Evolutionary conservation across 1,140 invertebrate species (phyloP).

Genomic region (Musca vetustissima): DNA sequence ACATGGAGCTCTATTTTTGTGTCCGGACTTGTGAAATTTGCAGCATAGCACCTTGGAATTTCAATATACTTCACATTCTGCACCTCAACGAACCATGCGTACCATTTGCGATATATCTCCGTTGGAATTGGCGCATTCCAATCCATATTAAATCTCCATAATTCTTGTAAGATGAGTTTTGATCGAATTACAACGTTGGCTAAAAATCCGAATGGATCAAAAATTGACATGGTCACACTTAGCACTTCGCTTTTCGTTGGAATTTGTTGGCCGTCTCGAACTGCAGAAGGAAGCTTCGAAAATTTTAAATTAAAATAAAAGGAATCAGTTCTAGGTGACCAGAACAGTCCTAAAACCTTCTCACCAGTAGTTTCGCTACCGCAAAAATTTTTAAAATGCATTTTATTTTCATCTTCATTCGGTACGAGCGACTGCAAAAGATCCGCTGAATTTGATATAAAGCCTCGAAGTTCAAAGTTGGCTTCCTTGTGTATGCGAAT

Average conservation of each 20-base stretch:
- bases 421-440: not conserved
- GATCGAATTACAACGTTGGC: not conserved
- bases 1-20: conserved; percentile 1
- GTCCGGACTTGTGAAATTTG: not conserved
- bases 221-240: conserved; percentile 1
- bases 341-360: not conserved
- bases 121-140: conserved; percentile 3
- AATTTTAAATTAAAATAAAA: conserved; percentile 11
- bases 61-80: not conserved
- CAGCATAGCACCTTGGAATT: conserved; percentile 2
- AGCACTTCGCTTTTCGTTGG: not conserved
- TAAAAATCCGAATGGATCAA: conserved; percentile 7
- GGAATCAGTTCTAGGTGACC: not conserved
- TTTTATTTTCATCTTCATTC: not conserved
- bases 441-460: not conserved
- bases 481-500: not conserved
- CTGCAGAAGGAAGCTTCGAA: not conserved
- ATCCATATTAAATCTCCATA: not conserved
- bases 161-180: conserved; percentile 1
- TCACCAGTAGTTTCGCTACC: not conserved
- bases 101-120: conserved; percentile 4
- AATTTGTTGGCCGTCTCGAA: no score
- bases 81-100: not conserved
- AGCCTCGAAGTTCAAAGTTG: not conserved
- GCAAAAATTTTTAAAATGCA: not conserved